Conservation (phyloP, 2,888 invertebrate genomes). For the Campoplex nolae region DNA sequence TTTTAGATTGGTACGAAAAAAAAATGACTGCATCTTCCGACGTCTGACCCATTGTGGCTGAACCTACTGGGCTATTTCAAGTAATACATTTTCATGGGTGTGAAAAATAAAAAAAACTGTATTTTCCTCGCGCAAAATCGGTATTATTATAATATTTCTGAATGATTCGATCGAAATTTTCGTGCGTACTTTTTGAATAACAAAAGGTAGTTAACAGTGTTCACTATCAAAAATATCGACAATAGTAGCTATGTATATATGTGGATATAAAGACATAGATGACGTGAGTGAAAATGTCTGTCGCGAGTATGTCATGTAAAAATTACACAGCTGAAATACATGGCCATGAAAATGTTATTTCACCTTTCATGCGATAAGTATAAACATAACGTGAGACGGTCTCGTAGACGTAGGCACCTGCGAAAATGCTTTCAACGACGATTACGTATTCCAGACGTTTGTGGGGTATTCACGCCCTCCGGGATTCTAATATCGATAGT, state of each 20-base stretch:
- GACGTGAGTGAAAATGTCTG: constrained; percentile 24
- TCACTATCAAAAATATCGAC: background rate
- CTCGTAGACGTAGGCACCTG: constrained; percentile 34
- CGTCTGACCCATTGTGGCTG: constrained; percentile 42
- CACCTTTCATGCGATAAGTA: constrained; percentile 20
- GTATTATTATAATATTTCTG: background rate
- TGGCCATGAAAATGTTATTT: constrained; percentile 49
- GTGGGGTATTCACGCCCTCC: background rate
- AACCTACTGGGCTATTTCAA: constrained; percentile 31
- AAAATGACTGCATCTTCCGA: background rate
- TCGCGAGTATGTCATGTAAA: constrained; percentile 23
- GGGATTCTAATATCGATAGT: constrained; percentile 47
- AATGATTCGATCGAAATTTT: background rate
- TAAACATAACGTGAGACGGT: constrained; percentile 25
- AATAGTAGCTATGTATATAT: background rate
- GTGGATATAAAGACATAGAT: background rate
- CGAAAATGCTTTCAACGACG: constrained; percentile 22
- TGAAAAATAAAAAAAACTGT: background rate
- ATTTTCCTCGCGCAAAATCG: background rate
- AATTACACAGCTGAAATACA: constrained; percentile 49
- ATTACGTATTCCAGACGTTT: constrained; percentile 21
- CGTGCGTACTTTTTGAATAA: background rate
- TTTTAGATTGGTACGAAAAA: background rate
- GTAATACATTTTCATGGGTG: background rate
- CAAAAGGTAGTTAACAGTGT: background rate